Percentiles rank a stretch among this genome's conserved stretches.
Conservation (phyloP, 2,113 vertebrate species). For the Thunnus thynnus region DNA sequence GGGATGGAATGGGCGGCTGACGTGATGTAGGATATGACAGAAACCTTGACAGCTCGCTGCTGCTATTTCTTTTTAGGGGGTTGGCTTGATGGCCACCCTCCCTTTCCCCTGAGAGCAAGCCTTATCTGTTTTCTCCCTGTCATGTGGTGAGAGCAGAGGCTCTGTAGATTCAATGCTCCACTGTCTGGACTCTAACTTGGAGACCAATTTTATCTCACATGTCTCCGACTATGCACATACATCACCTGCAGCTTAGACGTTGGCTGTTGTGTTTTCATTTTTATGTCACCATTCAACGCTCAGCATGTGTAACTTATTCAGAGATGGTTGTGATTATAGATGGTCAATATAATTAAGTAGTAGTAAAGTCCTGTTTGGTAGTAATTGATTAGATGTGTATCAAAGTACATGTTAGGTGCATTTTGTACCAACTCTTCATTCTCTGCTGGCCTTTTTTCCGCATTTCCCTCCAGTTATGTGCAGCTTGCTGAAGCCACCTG, state of each 20-base stretch:
- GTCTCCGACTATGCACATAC: conserved; percentile 49
- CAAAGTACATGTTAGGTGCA: conserved; percentile 13
- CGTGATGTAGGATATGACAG: conserved; percentile 84
- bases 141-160: conserved; percentile 59
- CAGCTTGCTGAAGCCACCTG: conserved; percentile 62
- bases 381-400: conserved; percentile 1
- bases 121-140: conserved; percentile 80
- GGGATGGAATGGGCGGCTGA: conserved; percentile 75
- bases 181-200: conserved; percentile 66
- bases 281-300: conserved; percentile 18
- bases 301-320: conserved; percentile 18
- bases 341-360: background rate
- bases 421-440: conserved; percentile 27
- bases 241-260: conserved; percentile 51
- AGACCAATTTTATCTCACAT: conserved; percentile 67
- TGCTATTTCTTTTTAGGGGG: conserved; percentile 80
- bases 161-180: conserved; percentile 62
- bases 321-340: background rate
- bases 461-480: conserved; percentile 31
- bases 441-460: background rate
- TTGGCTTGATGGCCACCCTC: conserved; percentile 70
- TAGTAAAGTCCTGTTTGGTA: background rate
- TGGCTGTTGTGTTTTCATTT: conserved; percentile 25
- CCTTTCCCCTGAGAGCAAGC: conserved; percentile 66
- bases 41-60: conserved; percentile 81